Evolutionary conservation across 1,140 invertebrate genomes (phyloP).

Genomic region (Drosophila lacertosa): DNA sequence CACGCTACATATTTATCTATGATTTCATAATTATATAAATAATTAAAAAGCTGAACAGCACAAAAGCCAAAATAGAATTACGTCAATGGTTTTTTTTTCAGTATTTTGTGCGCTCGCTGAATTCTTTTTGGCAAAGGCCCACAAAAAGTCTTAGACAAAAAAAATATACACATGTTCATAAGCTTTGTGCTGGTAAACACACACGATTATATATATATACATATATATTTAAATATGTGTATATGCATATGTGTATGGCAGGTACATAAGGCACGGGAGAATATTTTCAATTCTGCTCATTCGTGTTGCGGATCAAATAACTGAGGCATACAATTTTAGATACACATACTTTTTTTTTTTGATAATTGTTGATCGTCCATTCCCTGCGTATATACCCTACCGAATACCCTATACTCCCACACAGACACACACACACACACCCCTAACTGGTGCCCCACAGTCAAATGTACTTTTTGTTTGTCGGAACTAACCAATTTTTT

Average conservation of each 20-base stretch:
- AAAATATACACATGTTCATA: conserved; percentile 61
- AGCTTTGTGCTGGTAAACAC: conserved; percentile 28
- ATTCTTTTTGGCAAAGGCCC: conserved; percentile 75
- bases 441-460: conserved; percentile 22
- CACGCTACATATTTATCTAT: conserved; percentile 50
- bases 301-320: conserved; percentile 74
- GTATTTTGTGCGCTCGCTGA: conserved; percentile 33
- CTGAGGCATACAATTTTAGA: conserved; percentile 54
- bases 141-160: conserved; percentile 58
- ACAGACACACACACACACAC: conserved; percentile 14
- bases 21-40: conserved; percentile 78
- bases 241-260: conserved; percentile 41
- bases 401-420: conserved; percentile 5
- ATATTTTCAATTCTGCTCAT: conserved; percentile 54
- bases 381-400: conserved; percentile 33
- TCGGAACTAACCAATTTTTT: conserved; percentile 78
- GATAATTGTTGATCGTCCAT: conserved; percentile 32
- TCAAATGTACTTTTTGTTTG: conserved; percentile 56
- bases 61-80: conserved; percentile 66
- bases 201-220: conserved; percentile 19
- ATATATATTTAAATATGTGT: conserved; percentile 7
- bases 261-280: conserved; percentile 60
- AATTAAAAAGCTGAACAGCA: conserved; percentile 34
- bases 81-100: conserved; percentile 69
- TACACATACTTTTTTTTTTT: conserved; percentile 27